These are phyloP conservation scores for Drosophila athabasca DNA, from an alignment of 1,140 invertebrate genomes.

Conservation along the genomic window DNA sequence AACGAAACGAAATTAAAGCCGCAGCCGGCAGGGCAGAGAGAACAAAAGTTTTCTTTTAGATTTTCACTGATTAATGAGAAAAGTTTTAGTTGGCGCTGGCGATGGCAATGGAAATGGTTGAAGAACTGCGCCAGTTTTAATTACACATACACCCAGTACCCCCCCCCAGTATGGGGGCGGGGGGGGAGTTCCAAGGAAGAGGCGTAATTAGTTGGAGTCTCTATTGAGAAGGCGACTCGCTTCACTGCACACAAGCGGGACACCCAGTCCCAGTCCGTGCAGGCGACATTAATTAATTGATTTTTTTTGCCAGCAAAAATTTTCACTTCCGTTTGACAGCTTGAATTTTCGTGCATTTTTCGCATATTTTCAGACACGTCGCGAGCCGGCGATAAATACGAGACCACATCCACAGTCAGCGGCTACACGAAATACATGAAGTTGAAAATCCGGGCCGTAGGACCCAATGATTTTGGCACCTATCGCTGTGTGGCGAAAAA, in stretches of 20 bases:
- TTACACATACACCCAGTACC: conserved; percentile 61
- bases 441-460: conserved; percentile 92
- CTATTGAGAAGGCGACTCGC: conserved; percentile 62
- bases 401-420: conserved; percentile 90
- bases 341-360: conserved; percentile 36
- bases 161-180: too few relatives aligned
- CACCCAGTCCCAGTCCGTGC: conserved; percentile 25
- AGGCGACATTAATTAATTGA: conserved; percentile 82
- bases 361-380: conserved; percentile 70
- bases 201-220: conserved; percentile 71
- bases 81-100: conserved; percentile 70
- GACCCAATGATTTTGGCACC: conserved; percentile 91
- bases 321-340: conserved; percentile 21
- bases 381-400: conserved; percentile 92
- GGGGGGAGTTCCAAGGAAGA: not conserved
- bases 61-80: conserved; percentile 83
- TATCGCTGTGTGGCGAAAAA: conserved; percentile 98
- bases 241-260: conserved; percentile 46
- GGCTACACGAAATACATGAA: conserved; percentile 95
- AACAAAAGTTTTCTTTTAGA: conserved; percentile 82
- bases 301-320: conserved; percentile 52
- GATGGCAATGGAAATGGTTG: conserved; percentile 52
- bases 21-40: conserved; percentile 21
- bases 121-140: conserved; percentile 76
- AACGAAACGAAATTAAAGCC: conserved; percentile 68